Evolutionary conservation across 2,113 vertebrate species (phyloP).

Genomic region (Theropithecus gelada): DNA sequence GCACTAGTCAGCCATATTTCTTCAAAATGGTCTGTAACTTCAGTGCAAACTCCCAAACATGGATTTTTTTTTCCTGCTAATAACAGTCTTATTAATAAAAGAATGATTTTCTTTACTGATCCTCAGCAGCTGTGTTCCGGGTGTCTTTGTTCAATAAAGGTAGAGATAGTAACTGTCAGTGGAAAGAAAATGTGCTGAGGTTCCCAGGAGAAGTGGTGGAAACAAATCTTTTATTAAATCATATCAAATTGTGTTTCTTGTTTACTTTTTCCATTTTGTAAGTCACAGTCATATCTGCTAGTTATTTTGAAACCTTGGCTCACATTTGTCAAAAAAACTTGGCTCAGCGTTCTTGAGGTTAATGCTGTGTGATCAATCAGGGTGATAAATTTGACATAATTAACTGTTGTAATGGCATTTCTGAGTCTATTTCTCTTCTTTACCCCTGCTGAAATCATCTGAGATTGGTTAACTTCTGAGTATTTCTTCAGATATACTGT

Average conservation of each 20-base stretch:
- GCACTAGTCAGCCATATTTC: constrained; percentile 57
- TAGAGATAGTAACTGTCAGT: constrained; percentile 69
- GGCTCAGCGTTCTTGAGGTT: neutral
- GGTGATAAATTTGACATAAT: neutral
- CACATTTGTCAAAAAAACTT: neutral
- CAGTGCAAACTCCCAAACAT: constrained; percentile 55
- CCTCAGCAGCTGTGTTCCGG: constrained; percentile 51
- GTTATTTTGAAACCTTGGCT: neutral
- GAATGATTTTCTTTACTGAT: constrained; percentile 71
- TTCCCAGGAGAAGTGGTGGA: constrained; percentile 53
- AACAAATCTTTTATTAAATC: constrained; percentile 74
- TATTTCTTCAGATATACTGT: neutral
- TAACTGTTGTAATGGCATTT: neutral
- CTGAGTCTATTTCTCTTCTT: neutral
- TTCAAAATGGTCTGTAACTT: constrained; percentile 61
- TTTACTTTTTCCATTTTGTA: constrained; percentile 62
- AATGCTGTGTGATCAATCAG: neutral
- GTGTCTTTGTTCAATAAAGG: constrained; percentile 72
- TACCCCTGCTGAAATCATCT: neutral
- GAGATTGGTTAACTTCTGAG: constrained; percentile 23
- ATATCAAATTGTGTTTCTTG: constrained; percentile 57
- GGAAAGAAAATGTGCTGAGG: constrained; percentile 51
- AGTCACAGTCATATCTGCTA: constrained; percentile 42
- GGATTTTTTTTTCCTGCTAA: constrained; percentile 60
- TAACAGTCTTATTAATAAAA: constrained; percentile 79